phyloP scores from a whole-genome alignment of 2,888 invertebrate species.

The Brenthis ino region DNA sequence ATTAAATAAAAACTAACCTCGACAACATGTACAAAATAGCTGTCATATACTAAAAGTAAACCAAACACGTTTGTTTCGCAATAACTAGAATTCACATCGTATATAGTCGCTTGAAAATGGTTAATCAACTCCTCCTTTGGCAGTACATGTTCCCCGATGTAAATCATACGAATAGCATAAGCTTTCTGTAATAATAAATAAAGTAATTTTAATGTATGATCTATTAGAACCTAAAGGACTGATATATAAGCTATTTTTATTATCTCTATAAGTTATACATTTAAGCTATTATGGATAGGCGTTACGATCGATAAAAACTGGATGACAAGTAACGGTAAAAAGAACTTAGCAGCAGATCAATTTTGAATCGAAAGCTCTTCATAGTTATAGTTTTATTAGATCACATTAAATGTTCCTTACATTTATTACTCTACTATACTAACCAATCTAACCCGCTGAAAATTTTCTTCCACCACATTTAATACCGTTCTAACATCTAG shows the following conservation, averaged over 20 bases:
- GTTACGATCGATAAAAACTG: too few relatives aligned
- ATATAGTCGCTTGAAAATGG: conserved; percentile 56
- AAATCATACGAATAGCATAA: conserved; percentile 73
- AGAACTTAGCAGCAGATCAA: too few relatives aligned
- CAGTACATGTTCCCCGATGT: conserved; percentile 70
- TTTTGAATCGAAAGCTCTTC: too few relatives aligned
- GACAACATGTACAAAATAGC: conserved; percentile 77
- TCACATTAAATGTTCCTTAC: background rate
- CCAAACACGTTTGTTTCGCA: conserved; percentile 73
- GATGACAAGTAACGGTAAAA: too few relatives aligned
- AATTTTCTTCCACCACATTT: conserved; percentile 72
- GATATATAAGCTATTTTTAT: too few relatives aligned
- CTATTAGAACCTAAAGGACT: too few relatives aligned
- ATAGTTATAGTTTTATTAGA: too few relatives aligned
- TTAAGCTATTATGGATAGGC: too few relatives aligned
- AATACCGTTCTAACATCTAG: conserved; percentile 61
- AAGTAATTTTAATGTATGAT: too few relatives aligned
- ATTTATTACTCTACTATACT: conserved; percentile 42
- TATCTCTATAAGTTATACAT: too few relatives aligned
- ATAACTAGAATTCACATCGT: conserved; percentile 64
- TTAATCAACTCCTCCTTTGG: conserved; percentile 59
- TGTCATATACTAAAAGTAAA: conserved; percentile 72
- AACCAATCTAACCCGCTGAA: conserved; percentile 59
- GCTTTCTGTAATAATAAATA: conserved; percentile 63
- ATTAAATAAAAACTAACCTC: conserved; percentile 63